Percentiles rank a stretch among this genome's conserved stretches.
Evolutionary conservation across 2,113 vertebrate species (phyloP).

Genomic region (Phyllostomus hastatus): DNA sequence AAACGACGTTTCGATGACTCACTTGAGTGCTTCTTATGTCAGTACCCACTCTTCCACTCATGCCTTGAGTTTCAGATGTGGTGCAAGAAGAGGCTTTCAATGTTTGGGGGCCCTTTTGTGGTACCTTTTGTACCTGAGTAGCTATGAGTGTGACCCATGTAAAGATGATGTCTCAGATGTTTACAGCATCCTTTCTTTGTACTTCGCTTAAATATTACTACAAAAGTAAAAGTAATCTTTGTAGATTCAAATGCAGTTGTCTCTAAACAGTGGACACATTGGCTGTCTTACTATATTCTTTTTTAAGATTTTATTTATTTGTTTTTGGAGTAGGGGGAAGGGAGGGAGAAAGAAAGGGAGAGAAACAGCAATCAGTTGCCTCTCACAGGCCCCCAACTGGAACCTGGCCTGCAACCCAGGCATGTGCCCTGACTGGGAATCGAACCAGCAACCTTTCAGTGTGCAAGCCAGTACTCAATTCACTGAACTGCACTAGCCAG

Average conservation of each 20-base stretch:
- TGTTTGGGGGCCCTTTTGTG: neutral
- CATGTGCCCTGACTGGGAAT: too few relatives aligned
- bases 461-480: too few relatives aligned
- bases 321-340: too few relatives aligned
- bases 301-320: too few relatives aligned
- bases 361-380: too few relatives aligned
- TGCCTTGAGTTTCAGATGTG: neutral
- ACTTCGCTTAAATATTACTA: neutral
- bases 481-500: too few relatives aligned
- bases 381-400: too few relatives aligned
- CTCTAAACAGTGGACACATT: neutral
- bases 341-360: too few relatives aligned
- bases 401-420: too few relatives aligned
- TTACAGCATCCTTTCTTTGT: neutral
- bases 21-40: neutral
- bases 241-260: neutral
- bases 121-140: neutral
- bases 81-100: neutral
- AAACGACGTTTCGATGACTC: neutral
- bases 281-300: neutral
- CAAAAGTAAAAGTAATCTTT: constrained; percentile 15
- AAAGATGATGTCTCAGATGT: neutral
- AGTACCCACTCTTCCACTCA: neutral
- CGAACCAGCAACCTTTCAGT: too few relatives aligned
- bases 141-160: neutral